Evolutionary conservation across 2,113 vertebrate genomes (phyloP).

Genomic region (Polyodon spathula): DNA sequence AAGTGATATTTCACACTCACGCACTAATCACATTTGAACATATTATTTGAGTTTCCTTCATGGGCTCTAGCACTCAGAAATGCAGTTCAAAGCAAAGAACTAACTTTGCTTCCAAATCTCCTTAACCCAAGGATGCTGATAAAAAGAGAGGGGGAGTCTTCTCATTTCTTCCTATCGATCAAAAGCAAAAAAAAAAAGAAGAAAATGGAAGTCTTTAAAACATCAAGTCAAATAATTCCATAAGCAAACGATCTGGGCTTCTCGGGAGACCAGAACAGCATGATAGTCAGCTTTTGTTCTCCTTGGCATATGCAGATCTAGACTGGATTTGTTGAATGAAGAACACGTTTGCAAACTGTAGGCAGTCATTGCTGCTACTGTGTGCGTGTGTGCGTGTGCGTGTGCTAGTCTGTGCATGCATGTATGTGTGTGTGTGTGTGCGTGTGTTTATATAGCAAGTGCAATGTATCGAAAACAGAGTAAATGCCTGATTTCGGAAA

Average conservation of each 20-base stretch:
- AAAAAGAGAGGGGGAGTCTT: constrained; percentile 19
- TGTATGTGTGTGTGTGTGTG: no score
- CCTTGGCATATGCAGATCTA: constrained; percentile 3
- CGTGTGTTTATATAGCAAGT: no score
- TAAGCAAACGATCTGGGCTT: constrained; percentile 4
- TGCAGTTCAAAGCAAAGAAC: constrained; percentile 69
- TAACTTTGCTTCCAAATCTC: constrained; percentile 58
- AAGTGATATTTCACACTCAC: constrained; percentile 62
- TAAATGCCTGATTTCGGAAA: no score
- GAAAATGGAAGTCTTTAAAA: neutral
- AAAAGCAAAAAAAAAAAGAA: neutral
- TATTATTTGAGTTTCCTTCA: constrained; percentile 55
- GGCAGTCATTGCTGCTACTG: no score
- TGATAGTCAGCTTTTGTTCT: neutral
- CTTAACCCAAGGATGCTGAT: constrained; percentile 45
- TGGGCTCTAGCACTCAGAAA: constrained; percentile 49
- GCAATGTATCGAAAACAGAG: no score
- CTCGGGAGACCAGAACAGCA: neutral
- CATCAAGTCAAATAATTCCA: neutral
- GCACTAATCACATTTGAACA: constrained; percentile 70
- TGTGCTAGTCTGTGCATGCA: no score
- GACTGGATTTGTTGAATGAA: no score
- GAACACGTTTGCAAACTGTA: no score
- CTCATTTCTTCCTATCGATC: neutral
- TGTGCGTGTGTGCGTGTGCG: no score